phyloP scores from a whole-genome alignment of 2,888 invertebrate genomes.

The Acleris sparsana region DNA sequence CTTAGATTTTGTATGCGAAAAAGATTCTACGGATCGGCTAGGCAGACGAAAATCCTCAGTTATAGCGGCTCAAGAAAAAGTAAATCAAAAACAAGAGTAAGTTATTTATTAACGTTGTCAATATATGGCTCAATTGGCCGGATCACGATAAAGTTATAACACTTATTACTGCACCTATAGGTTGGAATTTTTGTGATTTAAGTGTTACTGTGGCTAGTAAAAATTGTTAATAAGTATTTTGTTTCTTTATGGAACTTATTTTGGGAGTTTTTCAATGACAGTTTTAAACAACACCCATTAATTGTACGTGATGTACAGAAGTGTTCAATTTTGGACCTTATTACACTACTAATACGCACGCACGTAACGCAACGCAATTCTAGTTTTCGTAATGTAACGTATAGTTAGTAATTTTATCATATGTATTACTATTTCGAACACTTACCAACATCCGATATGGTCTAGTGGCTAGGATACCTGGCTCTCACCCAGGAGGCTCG shows the following conservation, averaged over 20 bases:
- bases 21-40: slow-evolving; percentile 73
- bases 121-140: slow-evolving; percentile 32
- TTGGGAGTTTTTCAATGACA: no score
- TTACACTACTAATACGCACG: no score
- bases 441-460: slow-evolving; percentile 75
- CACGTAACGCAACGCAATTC: no score
- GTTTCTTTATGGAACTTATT: no score
- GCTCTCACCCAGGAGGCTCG: slow-evolving; percentile 50
- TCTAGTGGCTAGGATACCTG: slow-evolving; percentile 86
- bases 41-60: slow-evolving; percentile 78
- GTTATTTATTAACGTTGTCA: slow-evolving; percentile 41
- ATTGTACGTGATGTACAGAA: no score
- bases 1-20: slow-evolving; percentile 74
- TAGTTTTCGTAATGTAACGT: no score
- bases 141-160: neutral
- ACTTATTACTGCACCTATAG: neutral
- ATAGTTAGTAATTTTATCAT: neutral
- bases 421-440: slow-evolving; percentile 15
- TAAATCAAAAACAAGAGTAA: slow-evolving; percentile 79
- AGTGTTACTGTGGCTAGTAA: no score
- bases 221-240: no score
- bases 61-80: slow-evolving; percentile 65
- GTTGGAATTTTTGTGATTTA: no score
- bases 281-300: no score
- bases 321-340: no score